A percentile compares a stretch with the other conserved stretches of the same genome.
Evolutionary conservation across 2,797 vertebrate genomes (phyloP).

Genomic region (Fistularia commersonii): DNA sequence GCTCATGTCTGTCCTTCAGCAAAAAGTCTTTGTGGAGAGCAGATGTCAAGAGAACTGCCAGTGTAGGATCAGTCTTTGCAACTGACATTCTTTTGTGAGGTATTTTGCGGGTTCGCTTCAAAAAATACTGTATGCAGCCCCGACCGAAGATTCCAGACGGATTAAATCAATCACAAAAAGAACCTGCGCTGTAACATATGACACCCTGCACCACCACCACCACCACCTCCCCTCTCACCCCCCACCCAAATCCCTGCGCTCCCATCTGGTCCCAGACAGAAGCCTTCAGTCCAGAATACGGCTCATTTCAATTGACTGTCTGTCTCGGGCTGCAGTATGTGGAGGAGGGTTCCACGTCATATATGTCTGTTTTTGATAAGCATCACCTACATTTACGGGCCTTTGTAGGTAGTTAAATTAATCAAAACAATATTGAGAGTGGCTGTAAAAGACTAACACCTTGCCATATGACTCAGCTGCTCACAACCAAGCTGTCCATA

Average conservation of each 20-base stretch:
- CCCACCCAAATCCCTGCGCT: background rate
- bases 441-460: background rate
- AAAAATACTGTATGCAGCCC: no score
- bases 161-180: background rate
- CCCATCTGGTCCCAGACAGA: slow-evolving; percentile 2
- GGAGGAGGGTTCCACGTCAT: background rate
- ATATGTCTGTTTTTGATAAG: background rate
- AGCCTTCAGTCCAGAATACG: background rate
- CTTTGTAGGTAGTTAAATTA: no score
- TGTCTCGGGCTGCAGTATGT: no score
- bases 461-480: slow-evolving; percentile 16
- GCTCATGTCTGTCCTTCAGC: no score
- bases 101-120: no score
- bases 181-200: background rate
- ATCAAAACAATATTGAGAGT: no score
- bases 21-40: no score
- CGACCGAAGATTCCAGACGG: background rate
- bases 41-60: no score
- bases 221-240: background rate
- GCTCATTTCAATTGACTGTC: background rate
- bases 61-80: no score
- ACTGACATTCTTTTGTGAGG: no score
- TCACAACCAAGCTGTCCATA: slow-evolving; percentile 15
- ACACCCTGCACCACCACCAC: background rate
- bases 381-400: no score